Conservation (phyloP, 2,888 invertebrate genomes). For the Pheosia gnoma region DNA sequence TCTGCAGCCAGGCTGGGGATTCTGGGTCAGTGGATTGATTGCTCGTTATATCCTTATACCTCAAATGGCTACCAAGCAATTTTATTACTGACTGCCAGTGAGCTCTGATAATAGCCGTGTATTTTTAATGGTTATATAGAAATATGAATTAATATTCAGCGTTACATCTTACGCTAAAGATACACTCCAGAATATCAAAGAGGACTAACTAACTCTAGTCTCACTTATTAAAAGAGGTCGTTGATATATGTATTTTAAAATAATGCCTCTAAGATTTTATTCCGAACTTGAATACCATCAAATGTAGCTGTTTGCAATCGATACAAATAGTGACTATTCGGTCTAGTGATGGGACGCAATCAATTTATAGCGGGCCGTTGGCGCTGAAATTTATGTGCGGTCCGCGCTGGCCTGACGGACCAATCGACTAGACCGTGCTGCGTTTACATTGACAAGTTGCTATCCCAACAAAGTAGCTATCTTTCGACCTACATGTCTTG, state of each 20-base stretch:
- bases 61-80: slow-evolving; percentile 16
- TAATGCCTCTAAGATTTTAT: no score
- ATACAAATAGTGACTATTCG: slow-evolving; percentile 49
- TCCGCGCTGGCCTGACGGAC: slow-evolving; percentile 51
- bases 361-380: slow-evolving; percentile 69
- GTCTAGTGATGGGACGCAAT: slow-evolving; percentile 61
- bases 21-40: slow-evolving; percentile 65
- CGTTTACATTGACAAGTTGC: slow-evolving; percentile 34
- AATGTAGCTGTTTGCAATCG: background rate
- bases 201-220: no score
- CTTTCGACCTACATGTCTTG: no score
- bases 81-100: slow-evolving; percentile 5
- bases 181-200: no score
- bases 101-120: background rate
- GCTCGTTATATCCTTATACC: slow-evolving; percentile 37
- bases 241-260: no score
- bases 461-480: background rate
- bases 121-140: no score
- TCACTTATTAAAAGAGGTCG: no score
- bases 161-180: no score
- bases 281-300: no score
- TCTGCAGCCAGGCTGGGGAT: slow-evolving; percentile 42
- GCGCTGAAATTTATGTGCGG: slow-evolving; percentile 71
- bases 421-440: slow-evolving; percentile 43
- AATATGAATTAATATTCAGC: no score